phyloP scores from a whole-genome alignment of 2,797 vertebrate species.

The Oryzias dopingdopingensis region DNA sequence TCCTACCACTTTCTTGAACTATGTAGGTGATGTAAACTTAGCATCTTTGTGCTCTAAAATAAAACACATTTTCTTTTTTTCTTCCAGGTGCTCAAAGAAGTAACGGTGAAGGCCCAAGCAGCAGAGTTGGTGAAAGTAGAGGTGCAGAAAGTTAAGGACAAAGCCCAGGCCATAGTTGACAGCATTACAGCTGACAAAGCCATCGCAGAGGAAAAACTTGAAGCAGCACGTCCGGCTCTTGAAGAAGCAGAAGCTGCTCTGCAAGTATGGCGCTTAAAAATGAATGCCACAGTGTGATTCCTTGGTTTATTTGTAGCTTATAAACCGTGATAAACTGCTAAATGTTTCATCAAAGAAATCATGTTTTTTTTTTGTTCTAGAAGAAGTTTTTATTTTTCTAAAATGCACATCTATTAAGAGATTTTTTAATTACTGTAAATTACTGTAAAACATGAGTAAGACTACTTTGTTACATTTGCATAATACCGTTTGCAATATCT shows the following conservation, averaged over 20 bases:
- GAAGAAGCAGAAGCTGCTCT: conserved; percentile 91
- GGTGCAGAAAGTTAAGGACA: conserved; percentile 97
- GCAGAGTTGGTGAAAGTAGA: conserved; percentile 91
- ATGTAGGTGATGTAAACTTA: too few species aligned
- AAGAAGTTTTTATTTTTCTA: too few species aligned
- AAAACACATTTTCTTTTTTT: conserved; percentile 1
- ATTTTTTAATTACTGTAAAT: too few species aligned
- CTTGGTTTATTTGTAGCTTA: not conserved
- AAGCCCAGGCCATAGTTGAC: conserved; percentile 92
- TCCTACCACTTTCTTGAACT: too few species aligned
- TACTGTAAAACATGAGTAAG: too few species aligned
- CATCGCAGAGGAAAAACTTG: conserved; percentile 88
- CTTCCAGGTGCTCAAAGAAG: conserved; percentile 90
- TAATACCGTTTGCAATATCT: too few species aligned
- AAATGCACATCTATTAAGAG: too few species aligned
- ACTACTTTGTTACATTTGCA: too few species aligned
- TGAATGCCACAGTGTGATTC: not conserved
- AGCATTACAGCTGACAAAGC: conserved; percentile 92
- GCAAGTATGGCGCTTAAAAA: conserved; percentile 71
- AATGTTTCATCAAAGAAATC: too few species aligned
- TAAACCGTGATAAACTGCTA: not conserved
- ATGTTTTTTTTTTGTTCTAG: too few species aligned
- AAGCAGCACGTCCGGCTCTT: conserved; percentile 88
- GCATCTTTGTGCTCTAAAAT: too few species aligned
- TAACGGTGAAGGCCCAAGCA: conserved; percentile 93